Evolutionary conservation across 2,113 vertebrate genomes (phyloP).

Genomic region (Mobula hypostoma): DNA sequence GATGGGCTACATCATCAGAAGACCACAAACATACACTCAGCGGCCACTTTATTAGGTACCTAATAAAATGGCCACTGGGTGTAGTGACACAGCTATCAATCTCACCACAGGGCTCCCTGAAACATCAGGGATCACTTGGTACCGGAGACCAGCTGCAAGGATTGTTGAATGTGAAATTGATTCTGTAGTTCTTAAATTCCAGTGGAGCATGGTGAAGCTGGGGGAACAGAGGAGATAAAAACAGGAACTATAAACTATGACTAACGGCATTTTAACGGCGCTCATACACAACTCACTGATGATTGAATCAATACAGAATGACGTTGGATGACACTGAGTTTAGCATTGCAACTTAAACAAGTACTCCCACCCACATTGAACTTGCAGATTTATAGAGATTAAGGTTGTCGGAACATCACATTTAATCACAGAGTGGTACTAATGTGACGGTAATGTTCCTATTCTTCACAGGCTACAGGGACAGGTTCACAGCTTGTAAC

Average conservation of each 20-base stretch:
- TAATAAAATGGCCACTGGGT: neutral
- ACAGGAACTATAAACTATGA: neutral
- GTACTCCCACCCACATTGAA: neutral
- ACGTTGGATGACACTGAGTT: slow-evolving; percentile 10
- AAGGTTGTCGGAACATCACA: neutral
- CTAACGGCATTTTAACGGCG: neutral
- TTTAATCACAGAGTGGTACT: neutral
- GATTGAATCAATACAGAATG: slow-evolving; percentile 5
- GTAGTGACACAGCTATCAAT: too few species aligned
- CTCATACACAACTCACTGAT: neutral
- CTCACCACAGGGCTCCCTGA: neutral
- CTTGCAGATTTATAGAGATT: slow-evolving; percentile 7
- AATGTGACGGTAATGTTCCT: neutral
- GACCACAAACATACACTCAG: too few species aligned
- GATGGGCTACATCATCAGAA: too few species aligned
- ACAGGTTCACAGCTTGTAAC: neutral
- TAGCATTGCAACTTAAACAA: neutral
- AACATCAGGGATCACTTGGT: neutral
- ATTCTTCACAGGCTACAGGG: neutral
- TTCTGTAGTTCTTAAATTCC: neutral
- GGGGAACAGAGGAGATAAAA: neutral
- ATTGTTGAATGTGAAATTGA: neutral
- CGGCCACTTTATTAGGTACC: too few species aligned
- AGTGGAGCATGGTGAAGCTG: neutral
- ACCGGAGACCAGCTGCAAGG: neutral